Base-by-base conservation (phyloP, 2,797 vertebrate species). In the Rhodeus uyekii region DNA sequence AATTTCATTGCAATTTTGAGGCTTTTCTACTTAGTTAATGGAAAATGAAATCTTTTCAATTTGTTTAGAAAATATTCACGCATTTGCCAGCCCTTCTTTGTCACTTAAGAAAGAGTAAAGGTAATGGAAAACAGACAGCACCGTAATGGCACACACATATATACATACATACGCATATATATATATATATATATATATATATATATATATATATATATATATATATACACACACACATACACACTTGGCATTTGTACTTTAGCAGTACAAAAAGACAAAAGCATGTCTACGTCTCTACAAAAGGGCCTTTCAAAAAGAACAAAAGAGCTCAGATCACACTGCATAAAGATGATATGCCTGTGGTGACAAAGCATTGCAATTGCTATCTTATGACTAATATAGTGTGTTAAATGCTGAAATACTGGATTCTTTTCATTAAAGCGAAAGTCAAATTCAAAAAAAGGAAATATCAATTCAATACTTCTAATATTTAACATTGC, bases 361-460 rank as follows among this genome's bases (percentile, higher is more conserved):
- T 84, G 65, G 86, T 90, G 89, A 92, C 88, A 92, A 91, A 91
- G 87, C 85, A 89, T 85, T 86, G 86, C 77, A 86, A 89, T 82
- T 90, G 87, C 90, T 90, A 72, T 16, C 85, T 85, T 89, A 85
- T 90, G 90, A 92, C 92, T 91, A 91, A 83, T 87, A 86, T n/a
- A 63, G 64, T 86, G 87, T 84, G 38, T 76, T 84, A 85, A 82
- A 87, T 85, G 38, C 27, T 71, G 27, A 58, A 79, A 42, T 32
- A 8, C 7, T 29, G 22, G 63, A 13, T 16, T 55, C 29, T 74
- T 69, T 72, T n/a, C n/a, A 44, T 63, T 84, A 50, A 84, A 24
- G n/a, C 9, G 38, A 75, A 78, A 74, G 34, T 63, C 3, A 34
- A 65, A 55, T n/a, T 76, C 5, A 39, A 42, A 44, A 48, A 29